Evolutionary conservation across 2,888 invertebrate genomes (phyloP), one percentile per base, ranked within the genome.

Genomic region (Trichogramma evanescens): DNA sequence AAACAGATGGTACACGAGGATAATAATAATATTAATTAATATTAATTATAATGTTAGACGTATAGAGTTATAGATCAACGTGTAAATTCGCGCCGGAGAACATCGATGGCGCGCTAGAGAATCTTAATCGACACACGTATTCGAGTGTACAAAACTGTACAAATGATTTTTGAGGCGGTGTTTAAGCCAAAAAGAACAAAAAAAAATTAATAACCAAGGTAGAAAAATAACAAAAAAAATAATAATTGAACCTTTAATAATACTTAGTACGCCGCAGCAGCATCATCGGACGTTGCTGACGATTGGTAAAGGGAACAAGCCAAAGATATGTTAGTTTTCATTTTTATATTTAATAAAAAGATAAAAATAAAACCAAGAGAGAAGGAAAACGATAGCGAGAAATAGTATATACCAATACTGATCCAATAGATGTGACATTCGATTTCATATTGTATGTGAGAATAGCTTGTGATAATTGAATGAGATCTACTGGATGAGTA

Each of bases 351-450:
- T 76, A 78, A 74, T 67, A 59, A 72, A 26, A 73, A 61, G 68
- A 71, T 62, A 61, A 59, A 53, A 83, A 83, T 65, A 82, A 82
- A 66, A 82, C 82, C 66, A 80, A 81, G 26, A 6, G 71, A 74
- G 81, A 72, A 82, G 84, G 78, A 94, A 94, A 76, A 91, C 92
- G 77, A 89, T 93, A 81, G 91, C 94, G 91, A 93, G 92, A 43
- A 51, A 52, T 49, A 50, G 63, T 26, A 26, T 26, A 26, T 26
- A 26, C 26, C 26, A 26, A 26, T 26, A 26, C 26, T 26, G 1
- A 26, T 26, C 3, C 26, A 26, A 26, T 26, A 26, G 26, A 26
- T 26, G 26, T 26, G 26, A 26, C 26, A 26, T 26, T 26, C 26
- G 26, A 26, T 26, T 26, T 26, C 26, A 26, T 26, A 1, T 26